Evolutionary conservation across 2,113 vertebrate genomes (phyloP).

Genomic region (Peucedramus taeniatus): DNA sequence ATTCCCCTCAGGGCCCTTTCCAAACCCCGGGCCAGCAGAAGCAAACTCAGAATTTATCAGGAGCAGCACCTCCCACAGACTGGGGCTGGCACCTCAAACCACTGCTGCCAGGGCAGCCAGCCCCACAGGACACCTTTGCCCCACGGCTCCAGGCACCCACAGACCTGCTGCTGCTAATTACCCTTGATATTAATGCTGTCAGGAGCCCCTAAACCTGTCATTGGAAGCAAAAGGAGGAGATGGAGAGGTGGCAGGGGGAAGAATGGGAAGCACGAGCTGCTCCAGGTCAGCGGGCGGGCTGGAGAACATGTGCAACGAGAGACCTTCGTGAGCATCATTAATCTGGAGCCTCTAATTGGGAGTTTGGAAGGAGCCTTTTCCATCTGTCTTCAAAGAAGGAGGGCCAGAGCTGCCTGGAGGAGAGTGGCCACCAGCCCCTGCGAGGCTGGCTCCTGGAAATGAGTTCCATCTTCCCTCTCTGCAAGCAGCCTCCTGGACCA

Average conservation of each 20-base stretch:
- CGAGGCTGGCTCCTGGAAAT: fast-evolving
- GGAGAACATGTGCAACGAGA: neutral
- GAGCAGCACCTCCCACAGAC: neutral
- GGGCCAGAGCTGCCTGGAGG: neutral
- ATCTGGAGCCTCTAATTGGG: neutral
- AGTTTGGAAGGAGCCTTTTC: neutral
- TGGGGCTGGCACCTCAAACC: neutral
- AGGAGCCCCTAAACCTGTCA: neutral
- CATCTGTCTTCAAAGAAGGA: neutral
- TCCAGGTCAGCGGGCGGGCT: neutral
- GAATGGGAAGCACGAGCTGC: neutral
- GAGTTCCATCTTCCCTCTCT: neutral
- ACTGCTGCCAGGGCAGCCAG: neutral
- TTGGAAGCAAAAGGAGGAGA: neutral
- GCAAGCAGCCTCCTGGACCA: neutral
- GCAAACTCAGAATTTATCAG: neutral
- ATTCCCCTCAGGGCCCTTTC: neutral
- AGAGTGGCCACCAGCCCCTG: neutral
- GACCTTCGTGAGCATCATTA: neutral
- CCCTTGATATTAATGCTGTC: neutral
- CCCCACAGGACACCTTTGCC: neutral
- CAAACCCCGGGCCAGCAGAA: neutral
- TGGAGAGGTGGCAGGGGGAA: neutral
- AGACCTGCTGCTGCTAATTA: neutral
- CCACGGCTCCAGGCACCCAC: fast-evolving